A percentile compares a stretch with the other conserved stretches of the same genome.
These are phyloP conservation scores for Callopanchax toddi DNA, from an alignment of 2,113 vertebrate species.

Conservation along the genomic window DNA sequence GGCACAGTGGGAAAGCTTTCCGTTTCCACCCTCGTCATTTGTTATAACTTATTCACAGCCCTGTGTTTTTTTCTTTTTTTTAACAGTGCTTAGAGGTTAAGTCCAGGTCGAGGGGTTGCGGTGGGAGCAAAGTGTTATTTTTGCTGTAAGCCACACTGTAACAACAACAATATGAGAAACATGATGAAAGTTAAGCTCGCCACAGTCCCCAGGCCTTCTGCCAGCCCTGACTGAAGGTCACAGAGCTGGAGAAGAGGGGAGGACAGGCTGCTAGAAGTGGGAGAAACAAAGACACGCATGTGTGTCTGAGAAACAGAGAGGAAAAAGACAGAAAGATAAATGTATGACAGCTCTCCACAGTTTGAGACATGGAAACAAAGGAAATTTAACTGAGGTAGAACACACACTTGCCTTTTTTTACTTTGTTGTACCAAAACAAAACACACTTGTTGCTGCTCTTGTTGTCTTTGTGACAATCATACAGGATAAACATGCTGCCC, in stretches of 20 bases:
- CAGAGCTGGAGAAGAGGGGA: constrained; percentile 27
- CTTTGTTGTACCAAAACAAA: constrained; percentile 6
- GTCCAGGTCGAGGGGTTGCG: constrained; percentile 67
- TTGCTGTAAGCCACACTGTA: constrained; percentile 77
- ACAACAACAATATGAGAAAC: constrained; percentile 76
- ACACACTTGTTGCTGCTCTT: constrained; percentile 26
- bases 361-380: background rate
- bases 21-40: constrained; percentile 40
- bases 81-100: constrained; percentile 55
- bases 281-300: background rate
- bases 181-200: constrained; percentile 71
- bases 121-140: constrained; percentile 76
- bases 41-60: constrained; percentile 59
- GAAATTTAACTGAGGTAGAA: background rate
- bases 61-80: constrained; percentile 19
- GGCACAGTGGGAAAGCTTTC: constrained; percentile 9
- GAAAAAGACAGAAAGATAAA: constrained; percentile 2
- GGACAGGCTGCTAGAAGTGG: constrained; percentile 30
- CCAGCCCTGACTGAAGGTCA: constrained; percentile 69
- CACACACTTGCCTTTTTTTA: constrained; percentile 22
- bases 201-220: constrained; percentile 65
- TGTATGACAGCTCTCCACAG: constrained; percentile 15
- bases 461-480: constrained; percentile 10
- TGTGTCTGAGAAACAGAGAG: background rate
- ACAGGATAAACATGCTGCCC: background rate